Evolutionary conservation across 2,113 vertebrate species (phyloP).

Genomic region (Hyla sarda): DNA sequence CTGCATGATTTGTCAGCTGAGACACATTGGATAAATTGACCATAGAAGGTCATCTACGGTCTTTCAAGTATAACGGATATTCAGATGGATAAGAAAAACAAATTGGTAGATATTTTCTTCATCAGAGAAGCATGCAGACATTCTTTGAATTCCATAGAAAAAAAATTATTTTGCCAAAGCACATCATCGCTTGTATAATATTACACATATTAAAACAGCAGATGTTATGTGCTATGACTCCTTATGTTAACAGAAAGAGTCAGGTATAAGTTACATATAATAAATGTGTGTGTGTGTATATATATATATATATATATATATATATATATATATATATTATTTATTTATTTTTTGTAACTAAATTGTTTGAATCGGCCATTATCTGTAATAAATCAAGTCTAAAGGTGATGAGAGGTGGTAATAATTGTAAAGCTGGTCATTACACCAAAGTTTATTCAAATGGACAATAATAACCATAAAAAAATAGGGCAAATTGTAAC

Average conservation of each 20-base stretch:
- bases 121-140: background rate
- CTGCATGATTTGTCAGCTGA: conserved; percentile 11
- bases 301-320: no score
- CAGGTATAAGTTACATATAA: no score
- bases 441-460: no score
- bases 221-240: background rate
- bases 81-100: background rate
- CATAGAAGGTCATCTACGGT: background rate
- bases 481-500: no score
- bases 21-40: background rate
- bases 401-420: background rate
- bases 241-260: no score
- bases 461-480: no score
- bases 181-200: background rate
- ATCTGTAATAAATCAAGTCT: background rate
- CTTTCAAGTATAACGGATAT: background rate
- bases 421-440: no score
- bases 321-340: no score
- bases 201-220: background rate
- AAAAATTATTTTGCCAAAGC: background rate
- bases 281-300: no score
- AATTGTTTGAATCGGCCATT: no score
- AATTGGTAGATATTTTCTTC: background rate
- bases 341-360: no score
- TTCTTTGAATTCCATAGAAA: conserved; percentile 9